phyloP scores from a whole-genome alignment of 30 jellyfish, hydroid and myxozoan species.

The Cassiopea xamachana region DNA sequence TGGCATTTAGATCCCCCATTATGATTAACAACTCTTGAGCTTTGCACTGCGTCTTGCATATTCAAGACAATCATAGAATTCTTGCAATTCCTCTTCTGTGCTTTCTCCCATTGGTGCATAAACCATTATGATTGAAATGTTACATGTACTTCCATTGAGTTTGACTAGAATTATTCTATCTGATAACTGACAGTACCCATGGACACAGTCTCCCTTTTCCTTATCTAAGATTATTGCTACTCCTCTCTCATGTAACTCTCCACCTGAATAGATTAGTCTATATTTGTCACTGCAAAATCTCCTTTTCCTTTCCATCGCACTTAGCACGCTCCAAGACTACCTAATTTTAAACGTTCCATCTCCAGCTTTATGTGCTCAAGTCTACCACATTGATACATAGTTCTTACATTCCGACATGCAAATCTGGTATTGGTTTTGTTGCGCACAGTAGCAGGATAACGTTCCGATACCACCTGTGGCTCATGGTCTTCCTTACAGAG shows the following conservation, averaged over 20 bases:
- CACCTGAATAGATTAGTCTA: conserved; percentile 43
- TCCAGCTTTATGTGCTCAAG: conserved; percentile 35
- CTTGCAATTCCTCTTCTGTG: conserved; percentile 32
- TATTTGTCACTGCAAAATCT: conserved; percentile 8
- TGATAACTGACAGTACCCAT: conserved; percentile 19
- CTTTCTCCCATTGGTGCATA: conserved; percentile 61
- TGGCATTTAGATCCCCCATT: conserved; percentile 68
- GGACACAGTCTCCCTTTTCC: neutral
- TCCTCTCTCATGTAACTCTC: conserved; percentile 24
- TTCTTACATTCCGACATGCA: conserved; percentile 50
- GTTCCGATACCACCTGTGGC: conserved; percentile 59
- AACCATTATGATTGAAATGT: conserved; percentile 25
- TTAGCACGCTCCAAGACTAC: conserved; percentile 53
- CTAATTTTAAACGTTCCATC: conserved; percentile 6
- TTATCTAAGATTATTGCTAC: conserved; percentile 19
- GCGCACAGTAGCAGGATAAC: conserved; percentile 53
- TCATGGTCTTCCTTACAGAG: conserved; percentile 39
- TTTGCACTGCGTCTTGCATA: conserved; percentile 48
- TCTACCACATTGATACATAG: conserved; percentile 39
- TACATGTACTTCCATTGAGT: conserved; percentile 1
- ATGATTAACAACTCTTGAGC: conserved; percentile 44
- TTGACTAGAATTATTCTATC: conserved; percentile 10
- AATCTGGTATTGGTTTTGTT: conserved; percentile 18
- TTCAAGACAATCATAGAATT: conserved; percentile 47
- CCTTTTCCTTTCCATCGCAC: conserved; percentile 22